Percentiles rank a stretch among this genome's conserved stretches.
phyloP scores from a whole-genome alignment of 2,797 vertebrate genomes.

The Notamacropus eugenii region DNA sequence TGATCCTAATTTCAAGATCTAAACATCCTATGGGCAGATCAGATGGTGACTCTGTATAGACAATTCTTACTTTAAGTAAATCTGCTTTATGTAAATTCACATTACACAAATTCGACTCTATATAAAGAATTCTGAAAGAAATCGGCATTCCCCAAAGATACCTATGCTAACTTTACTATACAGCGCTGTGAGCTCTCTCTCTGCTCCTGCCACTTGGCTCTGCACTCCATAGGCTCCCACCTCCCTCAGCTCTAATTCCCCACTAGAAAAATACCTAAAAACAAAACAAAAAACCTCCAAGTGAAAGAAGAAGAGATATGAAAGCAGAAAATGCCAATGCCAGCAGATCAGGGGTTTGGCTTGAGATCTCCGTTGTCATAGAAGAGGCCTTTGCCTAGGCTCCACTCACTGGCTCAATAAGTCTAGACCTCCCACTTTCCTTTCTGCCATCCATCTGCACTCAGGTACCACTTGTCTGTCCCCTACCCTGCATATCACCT shows the following conservation, averaged over 20 bases:
- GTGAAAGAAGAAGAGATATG: background rate
- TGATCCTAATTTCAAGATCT: background rate
- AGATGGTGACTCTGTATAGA: background rate
- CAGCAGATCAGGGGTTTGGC: background rate
- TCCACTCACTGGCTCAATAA: background rate
- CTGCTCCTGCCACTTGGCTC: background rate
- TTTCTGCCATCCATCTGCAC: background rate
- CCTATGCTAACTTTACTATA: background rate
- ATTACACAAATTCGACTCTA: background rate
- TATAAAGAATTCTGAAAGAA: background rate
- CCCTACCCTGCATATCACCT: background rate
- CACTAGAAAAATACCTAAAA: background rate
- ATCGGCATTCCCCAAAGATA: background rate
- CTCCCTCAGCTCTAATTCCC: background rate
- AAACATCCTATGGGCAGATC: background rate
- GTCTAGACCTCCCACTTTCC: background rate
- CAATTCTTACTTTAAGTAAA: background rate
- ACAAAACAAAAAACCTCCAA: background rate
- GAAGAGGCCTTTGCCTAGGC: background rate
- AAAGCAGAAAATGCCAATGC: background rate
- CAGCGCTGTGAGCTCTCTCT: too few relatives aligned
- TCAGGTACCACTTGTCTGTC: background rate
- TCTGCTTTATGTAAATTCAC: background rate
- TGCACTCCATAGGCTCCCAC: background rate
- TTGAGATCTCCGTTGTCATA: background rate